Base-by-base conservation (phyloP, 2,797 vertebrate species). In the Poecilia gillii region DNA sequence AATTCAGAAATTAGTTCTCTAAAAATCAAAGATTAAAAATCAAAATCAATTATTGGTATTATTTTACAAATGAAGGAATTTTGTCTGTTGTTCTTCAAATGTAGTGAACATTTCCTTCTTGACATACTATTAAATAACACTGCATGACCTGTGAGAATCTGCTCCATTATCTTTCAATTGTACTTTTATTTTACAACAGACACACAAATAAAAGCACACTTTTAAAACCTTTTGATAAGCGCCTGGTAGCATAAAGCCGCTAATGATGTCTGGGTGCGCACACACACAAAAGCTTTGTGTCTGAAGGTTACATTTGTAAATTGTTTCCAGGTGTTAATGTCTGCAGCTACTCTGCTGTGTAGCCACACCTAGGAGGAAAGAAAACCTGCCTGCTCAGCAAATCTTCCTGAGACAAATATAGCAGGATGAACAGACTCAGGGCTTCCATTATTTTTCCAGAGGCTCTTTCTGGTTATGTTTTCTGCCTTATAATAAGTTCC, bases 361-460 rank as follows among this genome's bases (percentile, higher is more conserved):
- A 81, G 73, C 74, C 72, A 73, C 25, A 73, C 28, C 47, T 0
- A 47, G 6, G 45, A 39, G 18, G 18, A 62, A 18, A 70, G 74
- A 72, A 79, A 75, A 20, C 28, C 36, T 62, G 85, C 49, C 74
- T 79, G 57, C 78, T 89, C 83, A 86, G 88, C 84, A 87, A 85
- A 86, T 81, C 80, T 81, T 62, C 75, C 71, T 23, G 49, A 76
- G 80, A 86, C 87, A 88, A 87, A 90, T 90, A 84, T 84, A 86
- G 82, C 74, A 79, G 74, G 78, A 85, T 41, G 77, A 77, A 84
- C 41, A 77, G 16, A 25, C 76, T 66, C 41, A 53, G 80, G 77
- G 64, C 75, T 66, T 82, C 79, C 72, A 71, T 89, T 79, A 73
- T 81, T 71, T 73, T 85, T 75, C 83, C 71, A 83, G 70, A 76